phyloP scores from a whole-genome alignment of 2,888 invertebrate species.

The Xylocampa areola region DNA sequence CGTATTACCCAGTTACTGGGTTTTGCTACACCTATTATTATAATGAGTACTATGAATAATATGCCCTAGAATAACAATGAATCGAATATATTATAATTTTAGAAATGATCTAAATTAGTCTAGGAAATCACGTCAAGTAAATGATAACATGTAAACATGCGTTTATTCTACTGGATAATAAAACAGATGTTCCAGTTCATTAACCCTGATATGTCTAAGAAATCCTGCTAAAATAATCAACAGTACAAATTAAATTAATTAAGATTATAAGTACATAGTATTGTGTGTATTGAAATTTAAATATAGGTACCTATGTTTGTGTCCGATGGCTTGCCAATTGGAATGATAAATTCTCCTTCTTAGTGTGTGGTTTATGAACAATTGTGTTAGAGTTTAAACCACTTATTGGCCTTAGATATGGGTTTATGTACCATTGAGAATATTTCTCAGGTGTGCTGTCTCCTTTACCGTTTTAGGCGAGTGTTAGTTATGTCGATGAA shows the following conservation, averaged over 20 bases:
- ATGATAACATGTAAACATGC: constrained; percentile 28
- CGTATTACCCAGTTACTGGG: no score
- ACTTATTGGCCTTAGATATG: no score
- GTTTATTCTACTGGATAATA: constrained; percentile 13
- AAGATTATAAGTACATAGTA: constrained; percentile 9
- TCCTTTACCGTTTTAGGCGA: no score
- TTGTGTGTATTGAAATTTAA: constrained; percentile 4
- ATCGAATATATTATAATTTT: constrained; percentile 32
- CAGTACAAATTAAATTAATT: constrained; percentile 28
- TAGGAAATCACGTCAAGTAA: constrained; percentile 31
- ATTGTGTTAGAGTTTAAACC: no score
- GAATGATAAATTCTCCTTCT: no score
- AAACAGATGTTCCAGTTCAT: constrained; percentile 59
- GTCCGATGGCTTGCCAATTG: constrained; percentile 18
- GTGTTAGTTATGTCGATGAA: no score
- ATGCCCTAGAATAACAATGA: constrained; percentile 14
- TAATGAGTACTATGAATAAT: neutral
- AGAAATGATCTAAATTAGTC: constrained; percentile 41
- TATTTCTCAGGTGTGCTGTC: no score
- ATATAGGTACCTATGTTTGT: constrained; percentile 1
- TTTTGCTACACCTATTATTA: no score
- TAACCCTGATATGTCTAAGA: constrained; percentile 46
- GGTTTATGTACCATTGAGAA: no score
- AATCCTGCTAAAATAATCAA: constrained; percentile 66
- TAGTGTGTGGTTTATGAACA: no score